phyloP scores from a whole-genome alignment of 2,113 vertebrate genomes.

The Triplophysa dalaica region DNA sequence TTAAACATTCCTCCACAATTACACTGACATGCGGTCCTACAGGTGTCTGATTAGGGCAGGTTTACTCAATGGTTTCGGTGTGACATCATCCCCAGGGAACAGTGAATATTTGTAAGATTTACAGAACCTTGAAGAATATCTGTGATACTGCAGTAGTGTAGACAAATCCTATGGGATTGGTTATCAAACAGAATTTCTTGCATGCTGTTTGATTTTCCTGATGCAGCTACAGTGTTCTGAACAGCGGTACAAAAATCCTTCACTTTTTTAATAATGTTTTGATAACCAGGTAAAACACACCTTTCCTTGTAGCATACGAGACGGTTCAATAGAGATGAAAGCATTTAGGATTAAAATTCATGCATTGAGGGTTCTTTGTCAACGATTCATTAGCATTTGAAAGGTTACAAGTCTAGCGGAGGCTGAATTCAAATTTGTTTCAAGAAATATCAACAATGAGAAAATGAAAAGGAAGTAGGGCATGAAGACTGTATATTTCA shows the following conservation, averaged over 20 bases:
- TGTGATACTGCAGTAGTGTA: constrained; percentile 18
- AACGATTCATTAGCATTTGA: constrained; percentile 35
- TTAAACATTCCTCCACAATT: constrained; percentile 7
- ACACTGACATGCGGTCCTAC: neutral
- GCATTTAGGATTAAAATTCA: neutral
- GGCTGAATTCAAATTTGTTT: constrained; percentile 22
- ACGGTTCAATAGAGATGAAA: constrained; percentile 23
- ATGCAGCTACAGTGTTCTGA: neutral
- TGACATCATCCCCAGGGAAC: neutral
- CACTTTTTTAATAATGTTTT: constrained; percentile 16
- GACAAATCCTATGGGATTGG: constrained; percentile 29
- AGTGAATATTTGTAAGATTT: constrained; percentile 25
- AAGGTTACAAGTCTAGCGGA: constrained; percentile 33
- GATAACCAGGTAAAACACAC: neutral
- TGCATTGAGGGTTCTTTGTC: neutral
- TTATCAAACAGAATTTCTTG: constrained; percentile 21
- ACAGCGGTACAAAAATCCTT: neutral
- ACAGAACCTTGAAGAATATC: constrained; percentile 21
- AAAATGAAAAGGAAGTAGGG: neutral
- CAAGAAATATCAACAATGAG: neutral
- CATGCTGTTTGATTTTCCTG: constrained; percentile 11
- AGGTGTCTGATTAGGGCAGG: constrained; percentile 33
- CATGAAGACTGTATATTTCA: constrained; percentile 23
- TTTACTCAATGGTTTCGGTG: constrained; percentile 17
- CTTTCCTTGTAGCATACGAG: neutral